Conservation (phyloP, 2,888 invertebrate species). For the Epicampocera succincta region DNA sequence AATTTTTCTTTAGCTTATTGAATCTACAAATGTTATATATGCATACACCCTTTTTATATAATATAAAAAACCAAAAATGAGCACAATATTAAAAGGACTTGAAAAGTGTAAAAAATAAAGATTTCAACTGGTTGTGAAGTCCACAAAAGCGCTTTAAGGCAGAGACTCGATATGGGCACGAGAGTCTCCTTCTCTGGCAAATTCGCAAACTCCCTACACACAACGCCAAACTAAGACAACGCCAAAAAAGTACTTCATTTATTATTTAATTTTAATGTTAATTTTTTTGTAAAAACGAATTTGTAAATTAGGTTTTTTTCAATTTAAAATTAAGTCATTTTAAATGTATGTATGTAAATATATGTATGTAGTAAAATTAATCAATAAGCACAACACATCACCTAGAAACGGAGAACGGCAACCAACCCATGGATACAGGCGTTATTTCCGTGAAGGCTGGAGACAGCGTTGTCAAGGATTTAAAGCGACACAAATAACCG, state of each 20-base stretch:
- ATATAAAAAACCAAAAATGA: constrained; percentile 52
- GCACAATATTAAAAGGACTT: constrained; percentile 46
- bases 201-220: constrained; percentile 8
- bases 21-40: constrained; percentile 67
- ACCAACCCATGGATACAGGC: neutral
- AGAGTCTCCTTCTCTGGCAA: constrained; percentile 20
- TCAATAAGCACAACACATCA: constrained; percentile 28
- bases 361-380: constrained; percentile 54
- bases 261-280: constrained; percentile 45
- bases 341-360: constrained; percentile 33
- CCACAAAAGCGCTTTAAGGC: constrained; percentile 7
- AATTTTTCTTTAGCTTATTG: constrained; percentile 68
- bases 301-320: constrained; percentile 54
- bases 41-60: constrained; percentile 61
- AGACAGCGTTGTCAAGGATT: neutral
- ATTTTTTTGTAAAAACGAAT: constrained; percentile 34
- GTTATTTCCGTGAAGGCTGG: constrained; percentile 5
- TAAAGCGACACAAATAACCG: neutral
- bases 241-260: constrained; percentile 52
- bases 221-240: constrained; percentile 43
- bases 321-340: constrained; percentile 8
- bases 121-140: constrained; percentile 37
- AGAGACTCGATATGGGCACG: constrained; percentile 31
- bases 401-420: neutral
- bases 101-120: constrained; percentile 31